Conservation (phyloP, 2,797 vertebrate species). For the Pseudotriccus pelzelni region DNA sequence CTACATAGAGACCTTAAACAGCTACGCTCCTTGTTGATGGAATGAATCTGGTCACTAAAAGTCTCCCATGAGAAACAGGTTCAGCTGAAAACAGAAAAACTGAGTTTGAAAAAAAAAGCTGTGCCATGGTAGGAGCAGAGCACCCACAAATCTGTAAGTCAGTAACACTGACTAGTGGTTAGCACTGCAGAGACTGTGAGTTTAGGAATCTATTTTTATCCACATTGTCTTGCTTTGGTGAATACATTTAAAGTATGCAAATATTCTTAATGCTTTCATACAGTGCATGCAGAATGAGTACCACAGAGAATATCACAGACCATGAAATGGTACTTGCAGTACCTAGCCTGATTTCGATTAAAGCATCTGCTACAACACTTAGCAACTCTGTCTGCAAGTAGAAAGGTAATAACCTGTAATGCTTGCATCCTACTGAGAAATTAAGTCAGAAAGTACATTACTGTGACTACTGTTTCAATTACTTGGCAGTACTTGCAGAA, state of each 20-base stretch:
- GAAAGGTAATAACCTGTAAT: background rate
- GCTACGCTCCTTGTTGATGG: background rate
- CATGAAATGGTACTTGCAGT: conserved; percentile 67
- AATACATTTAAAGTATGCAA: background rate
- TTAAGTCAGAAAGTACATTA: background rate
- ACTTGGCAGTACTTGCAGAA: background rate
- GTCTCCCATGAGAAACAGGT: background rate
- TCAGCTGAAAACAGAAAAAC: background rate
- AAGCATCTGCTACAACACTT: conserved; percentile 78
- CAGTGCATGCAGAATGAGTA: background rate
- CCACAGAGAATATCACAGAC: background rate
- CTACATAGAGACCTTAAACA: background rate
- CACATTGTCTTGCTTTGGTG: background rate
- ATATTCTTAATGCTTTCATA: background rate
- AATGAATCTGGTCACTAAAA: background rate
- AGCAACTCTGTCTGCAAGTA: conserved; percentile 76
- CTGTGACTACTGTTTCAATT: background rate
- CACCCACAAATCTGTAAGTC: background rate
- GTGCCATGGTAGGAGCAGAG: background rate
- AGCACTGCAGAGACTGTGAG: background rate
- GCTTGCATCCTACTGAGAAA: background rate
- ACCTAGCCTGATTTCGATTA: conserved; percentile 79
- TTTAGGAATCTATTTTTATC: background rate
- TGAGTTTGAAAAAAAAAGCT: background rate
- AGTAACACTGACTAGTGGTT: background rate